Evolutionary conservation across 2,888 invertebrate species (phyloP), one percentile per base, ranked within the genome.

Genomic region (Eilema griseolum): DNA sequence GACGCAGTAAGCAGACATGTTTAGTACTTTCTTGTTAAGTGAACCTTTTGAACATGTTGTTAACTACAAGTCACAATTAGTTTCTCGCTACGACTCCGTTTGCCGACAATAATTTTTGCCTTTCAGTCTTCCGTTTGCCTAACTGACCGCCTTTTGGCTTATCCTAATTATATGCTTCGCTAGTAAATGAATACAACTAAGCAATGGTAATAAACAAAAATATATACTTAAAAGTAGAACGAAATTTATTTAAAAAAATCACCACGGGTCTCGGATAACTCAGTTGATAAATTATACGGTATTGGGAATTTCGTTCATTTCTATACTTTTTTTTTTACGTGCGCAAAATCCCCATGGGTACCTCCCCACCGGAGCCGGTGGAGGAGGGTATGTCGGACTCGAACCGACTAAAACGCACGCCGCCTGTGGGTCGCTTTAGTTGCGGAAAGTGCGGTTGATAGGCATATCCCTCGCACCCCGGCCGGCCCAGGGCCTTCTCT

Each of bases 81-180:
- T 64, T 73, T 75, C 70, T 75, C 71, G 68, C 73, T 66, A 52
- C 60, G 71, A 69, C 69, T 66, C 37, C 41, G 26, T 70, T 72
- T 63, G 66, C 67, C 69, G 62, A 61, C 70, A 70, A 70, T 79
- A 78, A 80, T 75, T 62, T 75, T 73, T 80, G 67, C 73, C 62
- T 75, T 77, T 75, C 73, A 79, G 71, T 63, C 62, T 72, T 73
- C 71, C 75, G 75, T 79, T 80, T 80, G 73, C 78, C 73, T 72
- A 73, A 79, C 73, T 80, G 73, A 76, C 76, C 72, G 76, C 73
- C 76, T 80, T 75, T 78, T 71, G 71, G 73, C 73, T 67, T 80
- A 80, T 75, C 80, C 80, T 76, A 77, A 78, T 79, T 80, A 79
- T 77, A 77, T 75, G 69, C 69, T 76, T 80, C 63, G 71, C 66